A percentile compares a stretch with the other conserved stretches of the same genome.
phyloP scores from a whole-genome alignment of 2,113 vertebrate genomes.

The Cryptotis parvus region DNA sequence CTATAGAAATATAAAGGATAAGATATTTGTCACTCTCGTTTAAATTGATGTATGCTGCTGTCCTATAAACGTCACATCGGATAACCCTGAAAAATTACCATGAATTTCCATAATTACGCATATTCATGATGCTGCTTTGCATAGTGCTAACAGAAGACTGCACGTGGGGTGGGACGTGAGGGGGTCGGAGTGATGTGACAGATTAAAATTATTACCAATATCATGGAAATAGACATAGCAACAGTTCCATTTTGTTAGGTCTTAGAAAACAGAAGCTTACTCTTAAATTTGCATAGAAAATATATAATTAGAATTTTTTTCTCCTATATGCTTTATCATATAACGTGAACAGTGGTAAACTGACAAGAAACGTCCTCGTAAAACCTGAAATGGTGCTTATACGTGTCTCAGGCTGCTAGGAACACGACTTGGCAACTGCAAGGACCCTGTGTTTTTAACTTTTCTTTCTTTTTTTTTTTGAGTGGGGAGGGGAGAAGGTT shows the following conservation, averaged over 20 bases:
- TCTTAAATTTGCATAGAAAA: slow-evolving; percentile 62
- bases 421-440: slow-evolving; percentile 3
- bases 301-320: slow-evolving; percentile 71
- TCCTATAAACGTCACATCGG: slow-evolving; percentile 94
- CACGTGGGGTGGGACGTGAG: slow-evolving; percentile 66
- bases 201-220: slow-evolving; percentile 89
- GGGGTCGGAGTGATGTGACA: slow-evolving; percentile 85
- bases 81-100: slow-evolving; percentile 95
- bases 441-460: slow-evolving; percentile 29
- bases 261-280: slow-evolving; percentile 78
- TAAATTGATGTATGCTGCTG: slow-evolving; percentile 92
- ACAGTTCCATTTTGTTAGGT: slow-evolving; percentile 77
- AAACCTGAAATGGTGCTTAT: slow-evolving; percentile 61
- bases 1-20: slow-evolving; percentile 89
- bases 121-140: slow-evolving; percentile 95
- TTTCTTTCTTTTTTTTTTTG: too few species aligned
- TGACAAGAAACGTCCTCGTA: slow-evolving; percentile 75
- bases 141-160: slow-evolving; percentile 88
- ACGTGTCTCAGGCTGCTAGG: slow-evolving; percentile 63
- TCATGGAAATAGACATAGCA: slow-evolving; percentile 86
- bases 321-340: slow-evolving; percentile 73
- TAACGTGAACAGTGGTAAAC: slow-evolving; percentile 81
- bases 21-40: slow-evolving; percentile 93
- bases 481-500: not conserved
- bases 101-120: slow-evolving; percentile 94